Percentiles rank a stretch among this genome's conserved stretches.
Evolutionary conservation across 2,888 invertebrate species (phyloP).

Genomic region (Pelosia muscerda): DNA sequence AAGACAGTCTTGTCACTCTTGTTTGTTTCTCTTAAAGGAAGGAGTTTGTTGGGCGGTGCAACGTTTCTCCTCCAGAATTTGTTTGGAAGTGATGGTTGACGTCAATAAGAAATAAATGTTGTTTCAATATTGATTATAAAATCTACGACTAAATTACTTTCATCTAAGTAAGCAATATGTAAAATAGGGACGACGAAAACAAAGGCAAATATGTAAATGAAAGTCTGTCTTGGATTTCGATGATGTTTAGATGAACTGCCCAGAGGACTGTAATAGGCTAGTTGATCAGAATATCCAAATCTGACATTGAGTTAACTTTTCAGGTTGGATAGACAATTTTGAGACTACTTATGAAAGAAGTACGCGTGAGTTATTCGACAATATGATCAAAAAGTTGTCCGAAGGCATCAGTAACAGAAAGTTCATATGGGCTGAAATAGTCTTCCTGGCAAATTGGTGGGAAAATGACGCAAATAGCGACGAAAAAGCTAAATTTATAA

Average conservation of each 20-base stretch:
- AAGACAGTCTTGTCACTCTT: no score
- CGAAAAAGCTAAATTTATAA: slow-evolving; percentile 77
- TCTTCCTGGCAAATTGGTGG: slow-evolving; percentile 98
- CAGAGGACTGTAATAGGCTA: no score
- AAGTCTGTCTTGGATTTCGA: background rate
- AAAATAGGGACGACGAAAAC: no score
- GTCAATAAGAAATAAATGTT: no score
- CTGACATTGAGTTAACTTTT: slow-evolving; percentile 16
- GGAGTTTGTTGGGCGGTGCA: no score
- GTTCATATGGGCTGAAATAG: slow-evolving; percentile 99
- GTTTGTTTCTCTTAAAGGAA: no score
- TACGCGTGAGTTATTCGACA: slow-evolving; percentile 95
- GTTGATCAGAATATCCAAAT: background rate
- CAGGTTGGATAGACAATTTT: slow-evolving; percentile 98
- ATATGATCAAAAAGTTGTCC: slow-evolving; percentile 94
- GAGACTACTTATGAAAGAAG: slow-evolving; percentile 96
- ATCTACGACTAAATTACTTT: no score
- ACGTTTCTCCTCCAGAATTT: no score
- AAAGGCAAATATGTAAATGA: no score
- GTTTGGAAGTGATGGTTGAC: no score
- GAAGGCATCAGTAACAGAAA: slow-evolving; percentile 91
- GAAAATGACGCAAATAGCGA: slow-evolving; percentile 88
- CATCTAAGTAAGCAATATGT: background rate
- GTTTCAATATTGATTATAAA: no score
- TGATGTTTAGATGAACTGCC: background rate